phyloP scores from a whole-genome alignment of 1,140 invertebrate species.

The Cheumatopsyche charites region DNA sequence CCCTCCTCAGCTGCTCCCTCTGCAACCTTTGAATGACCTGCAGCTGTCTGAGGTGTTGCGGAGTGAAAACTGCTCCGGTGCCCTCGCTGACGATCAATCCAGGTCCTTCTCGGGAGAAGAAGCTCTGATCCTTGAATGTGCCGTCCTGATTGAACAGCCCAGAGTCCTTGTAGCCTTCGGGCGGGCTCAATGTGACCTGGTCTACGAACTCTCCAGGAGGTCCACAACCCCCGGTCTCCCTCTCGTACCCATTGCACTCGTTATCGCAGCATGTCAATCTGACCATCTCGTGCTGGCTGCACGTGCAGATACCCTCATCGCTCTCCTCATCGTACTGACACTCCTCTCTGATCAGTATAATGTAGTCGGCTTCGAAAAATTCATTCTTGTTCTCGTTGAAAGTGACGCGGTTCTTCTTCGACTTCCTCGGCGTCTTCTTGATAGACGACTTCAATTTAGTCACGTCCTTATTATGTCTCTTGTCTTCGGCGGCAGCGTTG shows the following conservation, averaged over 20 bases:
- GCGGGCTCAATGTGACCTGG: slow-evolving; percentile 82
- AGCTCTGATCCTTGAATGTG: slow-evolving; percentile 58
- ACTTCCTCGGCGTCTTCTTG: slow-evolving; percentile 52
- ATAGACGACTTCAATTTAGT: slow-evolving; percentile 61
- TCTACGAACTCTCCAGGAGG: slow-evolving; percentile 71
- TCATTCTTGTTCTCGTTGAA: slow-evolving; percentile 86
- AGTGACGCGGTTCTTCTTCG: slow-evolving; percentile 75
- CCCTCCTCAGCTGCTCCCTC: slow-evolving; percentile 69
- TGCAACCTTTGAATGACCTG: slow-evolving; percentile 62
- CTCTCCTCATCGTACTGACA: slow-evolving; percentile 78
- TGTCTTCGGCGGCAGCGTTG: slow-evolving; percentile 50
- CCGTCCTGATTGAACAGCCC: slow-evolving; percentile 61
- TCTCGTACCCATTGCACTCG: slow-evolving; percentile 58
- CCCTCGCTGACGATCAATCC: slow-evolving; percentile 63
- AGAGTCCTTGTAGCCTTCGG: slow-evolving; percentile 84
- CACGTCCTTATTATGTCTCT: slow-evolving; percentile 59
- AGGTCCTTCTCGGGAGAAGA: slow-evolving; percentile 59
- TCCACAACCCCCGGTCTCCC: slow-evolving; percentile 56
- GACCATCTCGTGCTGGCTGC: slow-evolving; percentile 74
- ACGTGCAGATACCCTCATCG: slow-evolving; percentile 74
- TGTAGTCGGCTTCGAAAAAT: slow-evolving; percentile 87
- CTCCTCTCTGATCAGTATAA: slow-evolving; percentile 83
- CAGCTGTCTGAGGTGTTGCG: slow-evolving; percentile 66
- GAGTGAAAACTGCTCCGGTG: slow-evolving; percentile 66
- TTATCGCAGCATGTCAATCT: slow-evolving; percentile 66